Evolutionary conservation across 2,797 vertebrate species (phyloP).

Genomic region (Cuniculus paca): DNA sequence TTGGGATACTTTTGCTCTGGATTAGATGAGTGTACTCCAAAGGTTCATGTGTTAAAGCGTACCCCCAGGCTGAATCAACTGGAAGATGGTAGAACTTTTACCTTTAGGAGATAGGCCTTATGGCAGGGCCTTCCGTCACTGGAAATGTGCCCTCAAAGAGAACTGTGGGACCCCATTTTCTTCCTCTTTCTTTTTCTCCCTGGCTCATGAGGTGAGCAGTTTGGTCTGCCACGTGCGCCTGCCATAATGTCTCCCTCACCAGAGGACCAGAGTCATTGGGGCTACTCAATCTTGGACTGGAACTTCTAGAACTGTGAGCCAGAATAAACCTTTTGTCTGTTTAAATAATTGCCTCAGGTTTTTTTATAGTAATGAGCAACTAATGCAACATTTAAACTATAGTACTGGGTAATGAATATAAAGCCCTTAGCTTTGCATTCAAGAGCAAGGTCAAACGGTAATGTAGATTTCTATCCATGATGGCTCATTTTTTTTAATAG

Average conservation of each 20-base stretch:
- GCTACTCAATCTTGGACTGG: not conserved
- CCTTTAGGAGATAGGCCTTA: not conserved
- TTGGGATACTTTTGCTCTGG: not conserved
- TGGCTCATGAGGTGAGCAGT: not conserved
- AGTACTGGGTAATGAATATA: not conserved
- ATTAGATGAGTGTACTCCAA: not conserved
- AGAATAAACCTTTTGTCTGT: not conserved
- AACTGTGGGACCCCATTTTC: not conserved
- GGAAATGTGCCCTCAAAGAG: not conserved
- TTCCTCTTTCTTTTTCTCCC: not conserved
- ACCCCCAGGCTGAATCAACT: not conserved
- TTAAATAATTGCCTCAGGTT: not conserved
- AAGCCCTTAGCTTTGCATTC: slow-evolving; percentile 42
- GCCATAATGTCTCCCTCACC: not conserved
- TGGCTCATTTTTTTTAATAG: not conserved
- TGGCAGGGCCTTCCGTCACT: not conserved
- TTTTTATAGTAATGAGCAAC: not conserved
- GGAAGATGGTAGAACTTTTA: not conserved
- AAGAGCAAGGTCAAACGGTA: slow-evolving; percentile 20
- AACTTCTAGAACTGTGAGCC: not conserved
- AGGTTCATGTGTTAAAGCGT: not conserved
- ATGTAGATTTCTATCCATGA: not conserved
- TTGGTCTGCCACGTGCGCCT: not conserved
- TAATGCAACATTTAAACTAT: not conserved
- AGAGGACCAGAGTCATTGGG: not conserved